Evolutionary conservation across 2,888 invertebrate species (phyloP), one percentile per base, ranked within the genome.

Genomic region (Yponomeuta cagnagella): DNA sequence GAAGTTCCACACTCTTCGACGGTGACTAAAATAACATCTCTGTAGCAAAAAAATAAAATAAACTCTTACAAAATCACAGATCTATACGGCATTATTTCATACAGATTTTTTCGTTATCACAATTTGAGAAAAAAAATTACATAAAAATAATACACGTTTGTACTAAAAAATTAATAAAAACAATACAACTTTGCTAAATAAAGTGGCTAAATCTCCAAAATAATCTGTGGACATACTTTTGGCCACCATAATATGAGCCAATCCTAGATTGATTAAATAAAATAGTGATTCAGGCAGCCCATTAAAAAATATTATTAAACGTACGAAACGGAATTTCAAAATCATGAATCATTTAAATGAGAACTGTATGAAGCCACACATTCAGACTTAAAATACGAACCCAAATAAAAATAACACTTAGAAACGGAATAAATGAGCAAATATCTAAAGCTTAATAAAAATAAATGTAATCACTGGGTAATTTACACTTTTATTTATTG

Each of bases 21-120:
- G 52, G 52, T 58, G 15, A 15, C 15, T 15, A 58, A 58, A 12
- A 58, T 4, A 58, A 2, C 52, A 58, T 15, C 4, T 58, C 15
- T 33, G 52, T 58, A 58, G 52, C 52, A 15, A 31, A 65, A 65
- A 65, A 10, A 43, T n/a, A 68, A 68, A 68, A 48, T 48, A 68
- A 48, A 68, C 23, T 10, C 48, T 33, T 33, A 69, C 30, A 65
- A 64, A 70, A 70, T 70, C 65, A 65, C 70, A 70, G 70, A 70
- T 70, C 70, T 70, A 10, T 69, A 5, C 31, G 37, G 63, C 63
- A 4, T 63, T 23, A 23, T 37, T 58, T 58, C 52, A 15, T 58
- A 15, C 65, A 48, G 68, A 68, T 48, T 68, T 48, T 31, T 23
- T 43, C 68, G 23, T n/a, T 48, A 43, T 43, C 9, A 68, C 48